A percentile compares a stretch with the other conserved stretches of the same genome.
Conservation (phyloP, 1,140 invertebrate species). For the Whitmania pigra region DNA sequence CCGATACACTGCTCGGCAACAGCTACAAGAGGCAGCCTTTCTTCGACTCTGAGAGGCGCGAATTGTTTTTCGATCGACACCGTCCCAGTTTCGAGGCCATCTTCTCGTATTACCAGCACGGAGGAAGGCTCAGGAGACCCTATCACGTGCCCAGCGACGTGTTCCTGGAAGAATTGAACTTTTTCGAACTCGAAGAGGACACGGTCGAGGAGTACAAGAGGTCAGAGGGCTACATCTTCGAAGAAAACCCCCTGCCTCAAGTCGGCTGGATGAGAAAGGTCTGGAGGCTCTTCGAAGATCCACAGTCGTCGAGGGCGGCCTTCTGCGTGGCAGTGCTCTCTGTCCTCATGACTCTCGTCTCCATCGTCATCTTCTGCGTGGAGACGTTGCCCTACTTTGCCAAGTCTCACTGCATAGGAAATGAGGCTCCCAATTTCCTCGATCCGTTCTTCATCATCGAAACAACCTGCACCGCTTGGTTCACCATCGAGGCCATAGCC, state of each 20-base stretch:
- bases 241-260: conserved; percentile 34
- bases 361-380: conserved; percentile 41
- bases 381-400: conserved; percentile 35
- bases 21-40: conserved; percentile 36
- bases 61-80: conserved; percentile 43
- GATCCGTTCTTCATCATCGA: conserved; percentile 39
- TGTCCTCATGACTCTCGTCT: conserved; percentile 37
- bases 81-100: conserved; percentile 56
- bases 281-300: conserved; percentile 42
- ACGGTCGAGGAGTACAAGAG: conserved; percentile 37
- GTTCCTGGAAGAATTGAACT: conserved; percentile 39
- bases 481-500: conserved; percentile 43
- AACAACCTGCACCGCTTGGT: conserved; percentile 45
- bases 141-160: conserved; percentile 39
- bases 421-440: conserved; percentile 30
- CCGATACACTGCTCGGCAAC: conserved; percentile 57
- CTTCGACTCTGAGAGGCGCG: conserved; percentile 37
- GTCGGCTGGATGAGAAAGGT: conserved; percentile 33
- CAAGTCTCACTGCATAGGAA: conserved; percentile 30
- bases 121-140: conserved; percentile 36
- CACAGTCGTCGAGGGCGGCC: conserved; percentile 37
- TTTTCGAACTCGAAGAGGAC: conserved; percentile 40
- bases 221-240: conserved; percentile 38
- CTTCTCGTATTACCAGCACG: conserved; percentile 79
- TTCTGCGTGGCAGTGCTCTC: conserved; percentile 39